These are phyloP conservation scores for Trichopria drosophilae DNA, from an alignment of 2,888 invertebrate genomes.

Conservation along the genomic window DNA sequence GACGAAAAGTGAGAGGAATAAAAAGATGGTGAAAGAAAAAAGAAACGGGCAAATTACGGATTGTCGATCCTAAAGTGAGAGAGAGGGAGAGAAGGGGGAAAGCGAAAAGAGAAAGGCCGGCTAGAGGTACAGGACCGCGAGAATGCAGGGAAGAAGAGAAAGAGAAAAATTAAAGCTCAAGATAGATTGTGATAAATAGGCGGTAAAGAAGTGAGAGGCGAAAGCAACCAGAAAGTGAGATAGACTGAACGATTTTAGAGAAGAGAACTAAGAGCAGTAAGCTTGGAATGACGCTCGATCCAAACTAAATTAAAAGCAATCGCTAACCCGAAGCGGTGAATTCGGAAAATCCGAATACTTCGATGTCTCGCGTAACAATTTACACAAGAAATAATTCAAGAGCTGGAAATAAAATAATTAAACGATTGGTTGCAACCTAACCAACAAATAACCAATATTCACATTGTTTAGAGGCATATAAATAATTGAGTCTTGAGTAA, in stretches of 20 bases:
- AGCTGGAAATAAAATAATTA: too few species aligned
- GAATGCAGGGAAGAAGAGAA: slow-evolving; percentile 6
- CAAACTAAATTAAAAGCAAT: slow-evolving; percentile 46
- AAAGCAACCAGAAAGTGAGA: too few species aligned
- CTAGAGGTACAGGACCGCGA: background rate
- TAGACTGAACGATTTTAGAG: too few species aligned
- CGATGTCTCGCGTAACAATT: too few species aligned
- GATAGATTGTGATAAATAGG: background rate
- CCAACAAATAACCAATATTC: too few species aligned
- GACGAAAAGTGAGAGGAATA: background rate
- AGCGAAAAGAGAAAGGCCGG: slow-evolving; percentile 1
- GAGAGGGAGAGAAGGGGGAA: background rate
- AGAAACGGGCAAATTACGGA: background rate
- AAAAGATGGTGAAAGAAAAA: slow-evolving; percentile 6
- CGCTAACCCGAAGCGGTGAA: slow-evolving; percentile 41
- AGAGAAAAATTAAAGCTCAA: slow-evolving; percentile 4
- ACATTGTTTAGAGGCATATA: too few species aligned
- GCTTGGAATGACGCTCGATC: slow-evolving; percentile 35
- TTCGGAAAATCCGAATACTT: slow-evolving; percentile 32
- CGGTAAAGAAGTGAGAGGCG: background rate
- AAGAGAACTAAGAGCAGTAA: too few species aligned
- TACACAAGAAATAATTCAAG: too few species aligned
- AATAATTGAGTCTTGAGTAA: too few species aligned
- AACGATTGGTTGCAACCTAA: too few species aligned
- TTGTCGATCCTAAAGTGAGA: background rate